These are phyloP conservation scores for Protophormia terraenovae DNA, from an alignment of 2,888 invertebrate genomes.

Conservation along the genomic window DNA sequence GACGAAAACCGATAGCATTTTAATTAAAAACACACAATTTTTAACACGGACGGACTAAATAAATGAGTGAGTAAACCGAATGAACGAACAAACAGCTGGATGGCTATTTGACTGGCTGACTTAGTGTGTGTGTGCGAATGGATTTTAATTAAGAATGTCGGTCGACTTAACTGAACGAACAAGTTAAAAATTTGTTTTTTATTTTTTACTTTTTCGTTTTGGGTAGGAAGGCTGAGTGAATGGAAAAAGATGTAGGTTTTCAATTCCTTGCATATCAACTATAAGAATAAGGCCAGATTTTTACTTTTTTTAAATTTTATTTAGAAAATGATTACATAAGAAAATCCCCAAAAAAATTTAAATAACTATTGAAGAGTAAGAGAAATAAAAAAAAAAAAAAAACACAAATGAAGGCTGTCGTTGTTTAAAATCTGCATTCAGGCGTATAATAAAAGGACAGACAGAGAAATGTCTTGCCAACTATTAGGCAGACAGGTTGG, in stretches of 20 bases:
- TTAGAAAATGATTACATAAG: conserved; percentile 32
- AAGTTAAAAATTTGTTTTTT: conserved; percentile 8
- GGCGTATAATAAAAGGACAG: conserved; percentile 48
- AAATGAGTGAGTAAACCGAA: not conserved
- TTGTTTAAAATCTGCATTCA: conserved; percentile 40
- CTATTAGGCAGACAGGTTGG: conserved; percentile 51
- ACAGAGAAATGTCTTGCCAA: conserved; percentile 8
- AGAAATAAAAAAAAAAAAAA: too few relatives aligned
- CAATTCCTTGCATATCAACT: not conserved
- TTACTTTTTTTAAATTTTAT: not conserved
- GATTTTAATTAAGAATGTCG: conserved; percentile 51
- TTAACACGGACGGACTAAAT: conserved; percentile 61
- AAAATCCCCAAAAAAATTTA: not conserved
- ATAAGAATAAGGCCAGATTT: conserved; percentile 6
- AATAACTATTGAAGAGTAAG: conserved; percentile 27
- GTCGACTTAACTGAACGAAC: conserved; percentile 6
- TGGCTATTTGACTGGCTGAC: not conserved
- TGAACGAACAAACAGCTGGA: too few relatives aligned
- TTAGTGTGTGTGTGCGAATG: conserved; percentile 24
- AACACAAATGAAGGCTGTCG: not conserved
- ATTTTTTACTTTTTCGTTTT: too few relatives aligned
- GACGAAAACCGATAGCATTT: conserved; percentile 69
- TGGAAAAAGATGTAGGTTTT: not conserved
- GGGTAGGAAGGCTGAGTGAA: not conserved
- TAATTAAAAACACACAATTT: conserved; percentile 71